Evolutionary conservation across 2,888 invertebrate genomes (phyloP).

Genomic region (Ectemnius lituratus): DNA sequence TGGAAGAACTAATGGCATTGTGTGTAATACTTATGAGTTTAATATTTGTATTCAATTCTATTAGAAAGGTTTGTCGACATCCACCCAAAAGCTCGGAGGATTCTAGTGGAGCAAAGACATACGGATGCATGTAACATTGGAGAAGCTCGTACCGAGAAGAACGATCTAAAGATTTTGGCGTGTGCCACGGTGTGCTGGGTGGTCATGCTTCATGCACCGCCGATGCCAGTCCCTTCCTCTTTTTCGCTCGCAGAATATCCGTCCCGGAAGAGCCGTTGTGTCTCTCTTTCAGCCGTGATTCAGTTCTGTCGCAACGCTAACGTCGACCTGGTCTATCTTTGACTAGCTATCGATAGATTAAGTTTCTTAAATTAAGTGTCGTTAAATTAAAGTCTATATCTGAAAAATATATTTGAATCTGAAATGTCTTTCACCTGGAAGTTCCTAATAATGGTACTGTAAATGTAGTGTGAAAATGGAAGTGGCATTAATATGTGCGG

Average conservation of each 20-base stretch:
- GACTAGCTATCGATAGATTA: conserved; percentile 31
- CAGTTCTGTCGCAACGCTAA: conserved; percentile 53
- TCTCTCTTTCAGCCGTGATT: conserved; percentile 64
- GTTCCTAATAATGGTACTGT: not conserved
- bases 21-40: too few relatives aligned
- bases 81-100: too few relatives aligned
- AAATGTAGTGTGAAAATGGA: not conserved
- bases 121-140: conserved; percentile 13
- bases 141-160: conserved; percentile 30
- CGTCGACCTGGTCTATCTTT: conserved; percentile 43
- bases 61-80: too few relatives aligned
- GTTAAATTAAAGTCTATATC: not conserved
- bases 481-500: not conserved
- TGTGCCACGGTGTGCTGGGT: conserved; percentile 72
- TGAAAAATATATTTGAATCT: not conserved
- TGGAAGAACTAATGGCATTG: too few relatives aligned
- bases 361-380: not conserved
- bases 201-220: conserved; percentile 76
- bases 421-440: not conserved
- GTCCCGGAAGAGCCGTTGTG: conserved; percentile 65
- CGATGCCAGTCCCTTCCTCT: conserved; percentile 77
- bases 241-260: conserved; percentile 63
- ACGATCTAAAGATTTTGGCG: conserved; percentile 71
- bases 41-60: too few relatives aligned
- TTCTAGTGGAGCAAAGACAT: not conserved